Percentiles rank a stretch among this genome's conserved stretches.
phyloP scores from a whole-genome alignment of 2,888 invertebrate genomes.

The Terebella lapidaria region DNA sequence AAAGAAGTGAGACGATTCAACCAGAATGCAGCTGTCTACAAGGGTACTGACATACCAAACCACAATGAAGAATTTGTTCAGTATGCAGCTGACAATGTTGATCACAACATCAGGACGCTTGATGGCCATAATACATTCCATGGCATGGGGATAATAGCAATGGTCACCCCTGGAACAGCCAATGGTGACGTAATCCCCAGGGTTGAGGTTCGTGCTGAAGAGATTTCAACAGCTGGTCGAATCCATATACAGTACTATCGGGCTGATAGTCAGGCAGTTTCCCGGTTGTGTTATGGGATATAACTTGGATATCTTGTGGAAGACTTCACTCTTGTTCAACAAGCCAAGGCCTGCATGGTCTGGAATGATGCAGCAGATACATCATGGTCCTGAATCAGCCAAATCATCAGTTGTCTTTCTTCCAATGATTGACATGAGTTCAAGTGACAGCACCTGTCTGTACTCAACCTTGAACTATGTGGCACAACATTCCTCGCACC shows the following conservation, averaged over 20 bases:
- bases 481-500: no score
- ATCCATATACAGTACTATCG: background rate
- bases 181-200: background rate
- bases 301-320: background rate
- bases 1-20: slow-evolving; percentile 16
- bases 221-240: background rate
- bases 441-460: slow-evolving; percentile 11
- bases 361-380: slow-evolving; percentile 11
- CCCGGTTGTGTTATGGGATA: background rate
- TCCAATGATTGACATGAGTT: slow-evolving; percentile 24
- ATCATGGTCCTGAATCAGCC: slow-evolving; percentile 12
- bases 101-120: slow-evolving; percentile 29
- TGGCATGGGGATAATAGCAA: slow-evolving; percentile 31
- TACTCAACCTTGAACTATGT: background rate
- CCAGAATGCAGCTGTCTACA: slow-evolving; percentile 16
- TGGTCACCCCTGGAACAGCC: slow-evolving; percentile 20
- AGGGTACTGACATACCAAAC: slow-evolving; percentile 12
- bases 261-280: background rate
- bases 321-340: background rate
- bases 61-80: slow-evolving; percentile 22
- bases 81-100: slow-evolving; percentile 33
- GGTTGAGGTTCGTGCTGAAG: background rate
- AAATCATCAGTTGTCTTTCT: slow-evolving; percentile 18
- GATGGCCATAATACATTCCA: slow-evolving; percentile 29
- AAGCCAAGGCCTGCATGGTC: slow-evolving; percentile 4